A percentile compares a stretch with the other conserved stretches of the same genome.
Conservation (phyloP, 2,888 invertebrate species). For the Acanthosoma haemorrhoidale region DNA sequence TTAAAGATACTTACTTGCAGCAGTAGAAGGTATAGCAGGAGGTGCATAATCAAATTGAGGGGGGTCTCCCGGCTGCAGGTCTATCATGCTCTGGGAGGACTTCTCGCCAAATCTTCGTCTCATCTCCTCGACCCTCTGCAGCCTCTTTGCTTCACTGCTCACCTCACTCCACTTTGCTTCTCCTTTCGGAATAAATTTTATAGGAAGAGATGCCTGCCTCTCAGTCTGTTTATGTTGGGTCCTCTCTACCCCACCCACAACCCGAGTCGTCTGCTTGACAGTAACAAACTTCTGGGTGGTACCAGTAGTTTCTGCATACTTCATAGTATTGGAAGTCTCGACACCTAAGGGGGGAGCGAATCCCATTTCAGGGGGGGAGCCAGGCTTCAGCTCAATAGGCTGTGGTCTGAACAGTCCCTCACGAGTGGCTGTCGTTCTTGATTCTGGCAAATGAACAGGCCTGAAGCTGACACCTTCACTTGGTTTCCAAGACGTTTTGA, state of each 20-base stretch:
- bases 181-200: constrained; percentile 33
- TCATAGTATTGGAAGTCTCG: constrained; percentile 63
- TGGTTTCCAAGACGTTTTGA: constrained; percentile 56
- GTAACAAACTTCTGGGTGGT: constrained; percentile 60
- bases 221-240: constrained; percentile 42
- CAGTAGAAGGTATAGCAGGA: constrained; percentile 44
- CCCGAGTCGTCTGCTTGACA: constrained; percentile 62
- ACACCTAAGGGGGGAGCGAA: constrained; percentile 56
- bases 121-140: constrained; percentile 45
- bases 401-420: constrained; percentile 31
- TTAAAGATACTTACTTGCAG: no score
- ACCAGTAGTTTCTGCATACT: constrained; percentile 64
- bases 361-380: constrained; percentile 55
- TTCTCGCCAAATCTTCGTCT: constrained; percentile 43
- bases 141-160: constrained; percentile 44
- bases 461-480: constrained; percentile 44
- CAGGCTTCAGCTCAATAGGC: constrained; percentile 51
- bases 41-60: constrained; percentile 56
- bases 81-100: constrained; percentile 44
- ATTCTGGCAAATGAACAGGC: constrained; percentile 43
- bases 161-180: constrained; percentile 40
- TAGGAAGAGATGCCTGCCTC: constrained; percentile 32
- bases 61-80: constrained; percentile 54
- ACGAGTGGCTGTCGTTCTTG: constrained; percentile 46
- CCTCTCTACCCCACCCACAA: constrained; percentile 54